These are phyloP conservation scores for Pseudomyrmex cubaensis DNA, from an alignment of 1,140 invertebrate species.

Conservation along the genomic window DNA sequence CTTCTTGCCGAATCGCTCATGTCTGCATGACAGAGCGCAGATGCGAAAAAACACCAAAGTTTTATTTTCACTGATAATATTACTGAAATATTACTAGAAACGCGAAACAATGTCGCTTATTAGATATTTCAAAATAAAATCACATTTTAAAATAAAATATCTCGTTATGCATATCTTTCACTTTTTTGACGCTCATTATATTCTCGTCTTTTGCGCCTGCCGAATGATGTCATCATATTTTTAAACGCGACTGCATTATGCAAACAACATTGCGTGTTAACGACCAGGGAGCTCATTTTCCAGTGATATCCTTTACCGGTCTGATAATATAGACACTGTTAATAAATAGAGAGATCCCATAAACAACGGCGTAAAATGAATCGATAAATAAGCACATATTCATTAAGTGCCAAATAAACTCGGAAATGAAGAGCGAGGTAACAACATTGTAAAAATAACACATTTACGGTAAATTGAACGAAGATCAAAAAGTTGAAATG, in stretches of 20 bases:
- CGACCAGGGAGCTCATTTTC: conserved; percentile 22
- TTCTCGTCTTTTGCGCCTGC: conserved; percentile 13
- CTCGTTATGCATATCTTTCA: not conserved
- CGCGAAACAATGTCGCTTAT: conserved; percentile 9
- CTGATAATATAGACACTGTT: conserved; percentile 13
- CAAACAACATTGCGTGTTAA: conserved; percentile 20
- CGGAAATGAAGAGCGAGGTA: conserved; percentile 9
- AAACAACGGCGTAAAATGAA: conserved; percentile 10
- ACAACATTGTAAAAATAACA: not conserved
- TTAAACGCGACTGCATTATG: conserved; percentile 40
- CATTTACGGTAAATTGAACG: conserved; percentile 24
- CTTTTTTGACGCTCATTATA: not conserved
- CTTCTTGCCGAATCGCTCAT: too few species aligned
- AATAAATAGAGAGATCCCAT: conserved; percentile 22
- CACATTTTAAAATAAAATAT: conserved; percentile 50
- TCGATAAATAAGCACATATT: conserved; percentile 30
- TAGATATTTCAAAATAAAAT: conserved; percentile 45
- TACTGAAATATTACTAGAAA: not conserved
- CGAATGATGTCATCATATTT: conserved; percentile 48
- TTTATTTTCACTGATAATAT: too few species aligned
- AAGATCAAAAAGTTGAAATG: not conserved
- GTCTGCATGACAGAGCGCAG: too few species aligned
- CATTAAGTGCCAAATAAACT: not conserved
- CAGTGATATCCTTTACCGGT: not conserved
- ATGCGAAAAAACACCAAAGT: too few species aligned